Base-by-base conservation (phyloP, 2,888 invertebrate genomes). In the Hermodice carunculata region DNA sequence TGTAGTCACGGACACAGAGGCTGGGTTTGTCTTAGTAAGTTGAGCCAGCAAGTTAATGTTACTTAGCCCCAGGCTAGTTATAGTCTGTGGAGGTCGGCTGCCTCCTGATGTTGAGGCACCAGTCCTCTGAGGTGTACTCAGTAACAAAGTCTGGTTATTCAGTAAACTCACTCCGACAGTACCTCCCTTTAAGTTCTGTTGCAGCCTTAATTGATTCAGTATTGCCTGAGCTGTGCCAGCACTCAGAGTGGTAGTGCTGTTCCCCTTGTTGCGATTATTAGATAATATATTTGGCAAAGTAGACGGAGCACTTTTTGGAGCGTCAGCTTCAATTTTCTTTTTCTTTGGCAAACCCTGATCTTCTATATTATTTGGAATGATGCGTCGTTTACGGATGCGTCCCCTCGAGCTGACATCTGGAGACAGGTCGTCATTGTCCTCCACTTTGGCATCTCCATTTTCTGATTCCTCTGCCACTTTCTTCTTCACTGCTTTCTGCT, bases 321-420 rank as follows among this genome's bases (percentile, higher is more conserved):
- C 40, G 3, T 11, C 28, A 22, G 48, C 59, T 42, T 24, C 29
- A 3, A 26, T 43, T 22, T 52, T 52, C 34, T 56, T 64, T 31
- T 46, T 64, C 68, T 78, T 80, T 28, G 76, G 75, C 19, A 73
- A 60, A 6, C 73, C 64, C 43, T 75, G 74, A 43, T 81, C 81
- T 60, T 82, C 81, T 11, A 70, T 71, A 61, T 81, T 81, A 63
- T 80, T 80, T 26, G 81, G 81, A 56, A 82, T 82, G 34, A 82
- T 68, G 22, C 81, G 60, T 1, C 82, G 68, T 56, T 83, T 83
- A 34, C 82, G 61, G 17, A 81, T 63, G 11, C 84, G 60, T 4
- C 84, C 84, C n/a, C 81, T 61, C 1, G 79, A 76, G 65, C 81
- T 83, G 19, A 81, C 72, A 52, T 80, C 80, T 22, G 22, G 11